Conservation (phyloP, 2,797 vertebrate genomes). For the Scolopax bukidnonensis region DNA sequence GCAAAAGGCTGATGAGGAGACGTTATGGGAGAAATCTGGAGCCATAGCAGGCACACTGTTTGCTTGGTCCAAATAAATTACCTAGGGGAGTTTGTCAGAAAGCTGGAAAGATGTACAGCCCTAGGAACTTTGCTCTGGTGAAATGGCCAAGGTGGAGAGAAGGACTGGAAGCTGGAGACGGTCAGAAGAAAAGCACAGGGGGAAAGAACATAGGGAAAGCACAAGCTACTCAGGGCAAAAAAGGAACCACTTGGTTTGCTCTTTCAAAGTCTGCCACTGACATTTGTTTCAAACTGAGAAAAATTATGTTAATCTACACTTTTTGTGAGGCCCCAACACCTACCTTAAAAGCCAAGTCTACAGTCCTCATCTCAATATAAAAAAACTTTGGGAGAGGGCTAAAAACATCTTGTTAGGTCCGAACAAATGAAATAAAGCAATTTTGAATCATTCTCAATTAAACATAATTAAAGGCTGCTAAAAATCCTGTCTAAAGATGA, state of each 20-base stretch:
- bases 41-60: background rate
- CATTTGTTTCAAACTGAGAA: background rate
- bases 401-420: background rate
- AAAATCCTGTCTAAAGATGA: background rate
- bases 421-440: constrained; percentile 27
- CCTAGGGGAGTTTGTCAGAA: background rate
- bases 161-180: background rate
- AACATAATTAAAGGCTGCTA: constrained; percentile 38
- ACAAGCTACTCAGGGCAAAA: background rate
- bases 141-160: background rate
- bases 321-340: background rate
- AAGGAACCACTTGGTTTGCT: background rate
- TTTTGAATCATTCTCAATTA: constrained; percentile 25
- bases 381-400: background rate
- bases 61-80: background rate
- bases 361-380: background rate
- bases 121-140: background rate
- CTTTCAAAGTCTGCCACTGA: background rate
- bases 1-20: background rate
- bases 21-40: background rate
- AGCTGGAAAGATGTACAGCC: background rate
- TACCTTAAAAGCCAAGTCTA: background rate
- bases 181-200: background rate
- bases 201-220: background rate
- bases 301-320: background rate